Base-by-base conservation (phyloP, 2,113 vertebrate genomes). In the Osmerus eperlanus region DNA sequence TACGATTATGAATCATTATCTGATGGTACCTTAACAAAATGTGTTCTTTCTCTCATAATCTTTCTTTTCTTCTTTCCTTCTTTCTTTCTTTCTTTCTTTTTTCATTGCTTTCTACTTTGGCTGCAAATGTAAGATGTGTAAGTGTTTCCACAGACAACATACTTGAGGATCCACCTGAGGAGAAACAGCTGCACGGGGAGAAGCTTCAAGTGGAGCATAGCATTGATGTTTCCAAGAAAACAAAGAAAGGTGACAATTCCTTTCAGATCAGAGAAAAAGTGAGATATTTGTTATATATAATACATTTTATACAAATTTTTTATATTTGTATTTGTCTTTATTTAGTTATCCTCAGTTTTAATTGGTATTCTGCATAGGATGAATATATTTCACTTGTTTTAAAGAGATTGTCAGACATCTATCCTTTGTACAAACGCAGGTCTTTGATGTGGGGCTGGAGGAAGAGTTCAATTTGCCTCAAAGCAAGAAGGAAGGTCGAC, bases 401-500 rank as follows among this genome's bases (percentile, higher is more conserved):
- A 64, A 32, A n/a, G n/a, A 5, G 54, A 8, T n/a, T n/a, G 0
- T 15, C 41, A 47, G 41, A 47, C 41, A 47, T 47, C 41, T 47
- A 12, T 47, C 7, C 9, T 47, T 47, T 47, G 41, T 47, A 47
- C 9, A 47, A 47, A 47, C 74, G 21, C 81, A 99, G 97, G 94
- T 99, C 82, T 99, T 97, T 1, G 97, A 99, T 80, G 96, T 98
- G 94, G 96, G 98, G 85, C 85, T 99, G 47, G 96, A 94, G 15
- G 97, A 99, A 87, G 97, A 98, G 90, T 98, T 99, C 84, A 97
- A 96, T 82, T 94, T 98, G 82, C 96, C 94, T 0, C 97, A 99
- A 85, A 99, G 98, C 86, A 98, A 99, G 90, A 99, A 99, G 84
- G 97, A 99, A 90, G 99, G 96, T 88, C 93, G 97, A 77, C 97